A percentile compares a stretch with the other conserved stretches of the same genome.
Evolutionary conservation across 2,113 vertebrate genomes (phyloP).

Genomic region (Prunella fulvescens): DNA sequence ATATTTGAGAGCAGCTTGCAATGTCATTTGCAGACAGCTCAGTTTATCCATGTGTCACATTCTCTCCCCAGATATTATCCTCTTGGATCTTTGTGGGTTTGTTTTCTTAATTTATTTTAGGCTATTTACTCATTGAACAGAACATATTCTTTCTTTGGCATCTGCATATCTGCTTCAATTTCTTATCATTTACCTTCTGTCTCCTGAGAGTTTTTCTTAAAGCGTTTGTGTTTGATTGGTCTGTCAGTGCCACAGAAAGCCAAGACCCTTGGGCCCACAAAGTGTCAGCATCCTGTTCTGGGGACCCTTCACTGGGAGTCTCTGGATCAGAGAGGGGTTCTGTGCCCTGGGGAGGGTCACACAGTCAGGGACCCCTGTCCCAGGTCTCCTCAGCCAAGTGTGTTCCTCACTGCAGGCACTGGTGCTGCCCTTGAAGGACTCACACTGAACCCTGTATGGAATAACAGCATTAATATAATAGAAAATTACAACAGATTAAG

Average conservation of each 20-base stretch:
- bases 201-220: not conserved
- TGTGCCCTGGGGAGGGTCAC: not conserved
- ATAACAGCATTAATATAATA: not conserved
- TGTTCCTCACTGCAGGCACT: not conserved
- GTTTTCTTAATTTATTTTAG: not conserved
- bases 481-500: not conserved
- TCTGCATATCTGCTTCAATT: not conserved
- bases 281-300: not conserved
- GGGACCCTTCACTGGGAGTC: not conserved
- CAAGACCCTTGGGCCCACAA: not conserved
- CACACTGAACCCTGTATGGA: not conserved
- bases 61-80: not conserved
- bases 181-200: not conserved
- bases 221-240: not conserved
- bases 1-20: not conserved
- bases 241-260: not conserved
- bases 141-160: not conserved
- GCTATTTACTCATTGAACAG: not conserved
- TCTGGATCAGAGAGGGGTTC: not conserved
- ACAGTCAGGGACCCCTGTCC: not conserved
- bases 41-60: not conserved
- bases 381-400: rapidly evolving
- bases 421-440: not conserved
- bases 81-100: not conserved
- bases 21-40: not conserved